Base-by-base conservation (phyloP, 2,797 vertebrate genomes). In the Chromobotia macracanthus region DNA sequence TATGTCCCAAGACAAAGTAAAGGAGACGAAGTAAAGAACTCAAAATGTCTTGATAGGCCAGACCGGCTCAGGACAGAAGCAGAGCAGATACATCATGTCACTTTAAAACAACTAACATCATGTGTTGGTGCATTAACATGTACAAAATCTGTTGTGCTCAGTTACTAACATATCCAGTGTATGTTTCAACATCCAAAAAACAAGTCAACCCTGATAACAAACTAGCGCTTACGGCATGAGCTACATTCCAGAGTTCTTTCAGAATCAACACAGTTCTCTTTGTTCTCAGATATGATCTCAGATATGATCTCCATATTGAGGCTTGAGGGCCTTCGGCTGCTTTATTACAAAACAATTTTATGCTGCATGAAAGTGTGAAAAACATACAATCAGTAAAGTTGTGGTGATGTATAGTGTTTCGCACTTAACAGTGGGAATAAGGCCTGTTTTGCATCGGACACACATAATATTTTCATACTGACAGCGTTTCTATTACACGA, bases 191-290 rank as follows among this genome's bases (percentile, higher is more conserved):
- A 23, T 72, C 41, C 41, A 80, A 82, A 19, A 71, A 70, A 82
- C 79, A 80, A 56, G 79, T 83, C 72, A 76, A 66, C 63, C 51
- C 65, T 60, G 79, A 80, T 84, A 55, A 70, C 65, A 72, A 70
- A 51, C 80, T 72, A 78, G 10, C 72, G 55, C 72, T 87, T 84
- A 83, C 83, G 83, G 89, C 87, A 83, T 80, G 1, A 15, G 65
- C 82, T 31, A 5, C 48, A 66, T 66, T 67, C 44, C 75, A 80
- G 68, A 16, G 44, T 66, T 58, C 53, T 18, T 75, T 75, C 67
- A 70, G 80, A 72, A 87, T 81, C 86, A 83, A 85, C 78, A 82
- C 81, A 82, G 73, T 82, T 87, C 87, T 83, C 83, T 82, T 87
- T 84, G 74, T 84, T 86, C 84, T 84, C 11, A n/a, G n/a, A n/a